Evolutionary conservation across 2,888 invertebrate genomes (phyloP), one percentile per base, ranked within the genome.

Genomic region (Xylophagus ater): DNA sequence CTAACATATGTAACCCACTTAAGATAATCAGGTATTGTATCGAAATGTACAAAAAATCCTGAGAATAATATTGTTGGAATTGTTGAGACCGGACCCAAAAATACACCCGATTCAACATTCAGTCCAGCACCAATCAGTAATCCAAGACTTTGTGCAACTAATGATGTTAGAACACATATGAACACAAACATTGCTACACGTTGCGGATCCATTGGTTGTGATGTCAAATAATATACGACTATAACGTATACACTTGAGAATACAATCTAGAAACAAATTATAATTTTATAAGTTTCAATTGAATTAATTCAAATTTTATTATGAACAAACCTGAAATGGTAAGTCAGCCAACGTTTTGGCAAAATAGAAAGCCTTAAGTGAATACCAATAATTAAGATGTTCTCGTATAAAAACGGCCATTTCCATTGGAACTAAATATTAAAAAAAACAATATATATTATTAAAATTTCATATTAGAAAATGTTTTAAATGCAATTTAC

Each of bases 311-410:
- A 8, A 12, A 5, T 26, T 26, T 13, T 8, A 23, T 9, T 9
- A 23, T 10, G 15, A 21, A 52, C 58, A 68, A 69, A 92, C 90
- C 76, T 93, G 93, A 68, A 94, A 93, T 44, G 94, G 94, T 66
- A 94, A 71, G 63, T 94, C 94, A 12, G 92, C 90, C 61, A 93
- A 72, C n/a, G 93, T 93, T 67, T 92, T 90, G 35, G 94, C 93
- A 55, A 94, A 77, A 66, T 93, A 94, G 67, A 92, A 94, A n/a
- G 93, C 83, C 65, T 92, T 92, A 45, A 93, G 67, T 18, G 93
- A 93, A 65, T 94, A 94, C 94, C 94, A 94, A 58, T 92, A 92
- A 65, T 94, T 94, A 44, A 93, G 71, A 71, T 94, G 92, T 66
- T 94, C 94, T 60, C 92, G 70, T 47, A 90, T 80, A 68, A 93